These are phyloP conservation scores for Emydura subglobosa DNA, from an alignment of 2,113 vertebrate genomes.

Conservation along the genomic window DNA sequence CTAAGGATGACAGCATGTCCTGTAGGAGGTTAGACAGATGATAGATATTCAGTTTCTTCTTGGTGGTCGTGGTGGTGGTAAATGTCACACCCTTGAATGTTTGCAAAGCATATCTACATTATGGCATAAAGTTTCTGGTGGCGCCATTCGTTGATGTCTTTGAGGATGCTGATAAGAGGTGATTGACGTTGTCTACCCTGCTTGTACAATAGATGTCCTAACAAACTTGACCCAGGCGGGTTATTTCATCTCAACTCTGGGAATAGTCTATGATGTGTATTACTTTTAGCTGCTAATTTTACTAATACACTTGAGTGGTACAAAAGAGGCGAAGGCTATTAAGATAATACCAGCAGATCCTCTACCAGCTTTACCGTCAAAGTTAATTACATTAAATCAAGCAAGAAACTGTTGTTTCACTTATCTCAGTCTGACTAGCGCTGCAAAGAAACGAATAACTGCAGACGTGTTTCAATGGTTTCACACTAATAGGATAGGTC, in stretches of 20 bases:
- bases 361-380: slow-evolving; percentile 24
- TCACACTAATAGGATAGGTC: slow-evolving; percentile 1
- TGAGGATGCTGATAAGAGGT: not conserved
- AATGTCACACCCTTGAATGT: not conserved
- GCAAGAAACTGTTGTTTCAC: slow-evolving; percentile 32
- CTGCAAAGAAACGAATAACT: slow-evolving; percentile 27
- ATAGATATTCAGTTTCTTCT: not conserved
- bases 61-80: not conserved
- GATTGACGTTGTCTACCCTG: not conserved
- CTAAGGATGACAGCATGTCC: not conserved
- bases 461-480: not conserved
- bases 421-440: slow-evolving; percentile 29
- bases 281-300: not conserved
- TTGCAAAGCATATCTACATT: not conserved
- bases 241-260: not conserved
- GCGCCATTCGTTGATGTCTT: not conserved
- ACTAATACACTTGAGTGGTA: not conserved
- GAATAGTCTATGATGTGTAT: not conserved
- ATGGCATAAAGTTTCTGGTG: not conserved
- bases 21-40: not conserved
- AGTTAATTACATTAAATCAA: slow-evolving; percentile 42
- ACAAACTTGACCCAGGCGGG: not conserved
- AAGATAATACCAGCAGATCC: slow-evolving; percentile 6
- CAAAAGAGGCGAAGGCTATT: not conserved
- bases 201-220: not conserved